Percentiles rank a stretch among this genome's conserved stretches.
Conservation (phyloP, 2,888 invertebrate genomes). For the Rhagonycha fulva region DNA sequence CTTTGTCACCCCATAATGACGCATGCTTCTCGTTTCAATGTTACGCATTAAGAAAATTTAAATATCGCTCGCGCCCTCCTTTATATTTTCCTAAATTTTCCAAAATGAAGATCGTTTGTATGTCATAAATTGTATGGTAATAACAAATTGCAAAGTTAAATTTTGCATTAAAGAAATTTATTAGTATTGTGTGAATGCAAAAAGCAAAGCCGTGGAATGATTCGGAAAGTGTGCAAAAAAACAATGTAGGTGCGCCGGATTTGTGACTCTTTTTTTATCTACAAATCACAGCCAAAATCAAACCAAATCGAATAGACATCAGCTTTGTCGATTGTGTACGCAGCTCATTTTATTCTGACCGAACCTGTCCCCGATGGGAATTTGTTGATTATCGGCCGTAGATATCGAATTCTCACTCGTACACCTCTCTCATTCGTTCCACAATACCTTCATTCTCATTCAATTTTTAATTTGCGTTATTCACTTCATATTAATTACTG, state of each 20-base stretch:
- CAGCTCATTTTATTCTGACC: conserved; percentile 29
- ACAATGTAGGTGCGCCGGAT: conserved; percentile 3
- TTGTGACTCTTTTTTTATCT: conserved; percentile 9
- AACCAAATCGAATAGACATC: conserved; percentile 25
- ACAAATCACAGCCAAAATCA: conserved; percentile 21
- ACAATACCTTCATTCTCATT: conserved; percentile 21
- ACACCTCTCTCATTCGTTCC: conserved; percentile 10
- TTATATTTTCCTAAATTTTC: not conserved
- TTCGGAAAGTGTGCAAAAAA: conserved; percentile 8
- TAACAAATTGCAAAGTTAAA: conserved; percentile 11
- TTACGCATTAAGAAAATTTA: conserved; percentile 13
- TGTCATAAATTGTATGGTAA: not conserved
- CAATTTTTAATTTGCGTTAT: conserved; percentile 18
- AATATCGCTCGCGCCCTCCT: conserved; percentile 14
- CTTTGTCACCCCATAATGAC: conserved; percentile 2
- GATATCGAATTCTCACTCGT: conserved; percentile 10
- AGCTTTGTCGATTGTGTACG: conserved; percentile 26
- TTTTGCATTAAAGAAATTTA: conserved; percentile 15
- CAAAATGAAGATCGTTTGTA: conserved; percentile 11
- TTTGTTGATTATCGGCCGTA: conserved; percentile 26
- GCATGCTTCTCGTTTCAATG: not conserved
- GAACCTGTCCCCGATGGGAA: conserved; percentile 23
- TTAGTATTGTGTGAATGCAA: conserved; percentile 20
- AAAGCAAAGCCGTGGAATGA: conserved; percentile 27
- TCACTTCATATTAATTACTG: not conserved